Conservation (phyloP, 2,797 vertebrate genomes). For the Sebastes miniatus region DNA sequence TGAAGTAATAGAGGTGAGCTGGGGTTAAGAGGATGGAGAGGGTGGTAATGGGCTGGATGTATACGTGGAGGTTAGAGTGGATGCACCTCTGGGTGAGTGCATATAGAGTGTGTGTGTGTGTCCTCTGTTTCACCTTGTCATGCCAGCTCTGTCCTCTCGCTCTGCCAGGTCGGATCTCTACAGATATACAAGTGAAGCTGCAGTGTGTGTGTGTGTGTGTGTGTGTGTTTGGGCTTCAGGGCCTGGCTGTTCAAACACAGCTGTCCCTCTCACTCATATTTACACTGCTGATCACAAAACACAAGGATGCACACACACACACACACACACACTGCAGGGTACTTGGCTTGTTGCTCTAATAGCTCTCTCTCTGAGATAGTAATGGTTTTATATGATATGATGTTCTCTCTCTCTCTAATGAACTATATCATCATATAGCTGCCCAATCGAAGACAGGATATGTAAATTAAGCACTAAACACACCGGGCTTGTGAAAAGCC, state of each 20-base stretch:
- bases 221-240: not conserved
- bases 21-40: not conserved
- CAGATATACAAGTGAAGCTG: slow-evolving; percentile 8
- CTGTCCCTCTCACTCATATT: slow-evolving; percentile 47
- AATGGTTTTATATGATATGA: not conserved
- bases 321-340: not conserved
- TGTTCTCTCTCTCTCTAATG: not conserved
- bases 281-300: slow-evolving; percentile 28
- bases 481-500: not conserved
- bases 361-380: not conserved
- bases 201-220: not conserved
- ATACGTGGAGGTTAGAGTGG: not conserved
- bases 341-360: slow-evolving; percentile 8
- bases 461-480: not conserved
- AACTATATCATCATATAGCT: too few relatives aligned
- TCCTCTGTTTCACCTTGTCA: slow-evolving; percentile 21
- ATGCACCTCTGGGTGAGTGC: not conserved
- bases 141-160: not conserved
- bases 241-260: slow-evolving; percentile 44
- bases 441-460: too few relatives aligned
- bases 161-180: slow-evolving; percentile 9
- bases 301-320: not conserved
- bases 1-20: not conserved
- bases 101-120: not conserved
- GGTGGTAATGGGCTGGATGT: not conserved